Conservation (phyloP, 2,888 invertebrate genomes). For the Drosophila neotestacea region DNA sequence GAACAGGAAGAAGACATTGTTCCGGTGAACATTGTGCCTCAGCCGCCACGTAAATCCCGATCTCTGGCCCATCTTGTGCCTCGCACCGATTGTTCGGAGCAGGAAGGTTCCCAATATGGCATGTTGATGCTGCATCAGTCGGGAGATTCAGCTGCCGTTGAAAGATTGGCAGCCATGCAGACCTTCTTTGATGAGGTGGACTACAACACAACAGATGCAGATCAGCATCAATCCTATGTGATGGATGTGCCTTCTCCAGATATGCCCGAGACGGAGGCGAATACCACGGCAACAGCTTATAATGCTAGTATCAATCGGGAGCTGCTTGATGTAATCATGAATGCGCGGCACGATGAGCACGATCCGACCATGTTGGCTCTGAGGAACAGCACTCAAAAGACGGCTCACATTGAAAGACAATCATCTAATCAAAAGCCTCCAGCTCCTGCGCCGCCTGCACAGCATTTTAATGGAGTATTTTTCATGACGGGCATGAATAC, state of each 20-base stretch:
- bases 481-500: slow-evolving; percentile 86
- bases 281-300: slow-evolving; percentile 68
- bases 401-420: slow-evolving; percentile 20
- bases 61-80: slow-evolving; percentile 90
- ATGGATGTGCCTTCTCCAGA: slow-evolving; percentile 71
- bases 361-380: slow-evolving; percentile 84
- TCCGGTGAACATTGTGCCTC: slow-evolving; percentile 91
- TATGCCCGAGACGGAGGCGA: slow-evolving; percentile 75
- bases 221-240: slow-evolving; percentile 65
- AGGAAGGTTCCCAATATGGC: slow-evolving; percentile 85
- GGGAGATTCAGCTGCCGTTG: slow-evolving; percentile 60
- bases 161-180: slow-evolving; percentile 79
- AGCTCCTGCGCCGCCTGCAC: slow-evolving; percentile 82
- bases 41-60: slow-evolving; percentile 91
- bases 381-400: slow-evolving; percentile 73
- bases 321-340: slow-evolving; percentile 87
- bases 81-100: slow-evolving; percentile 85
- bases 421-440: slow-evolving; percentile 42
- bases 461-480: slow-evolving; percentile 88
- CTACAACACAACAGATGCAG: slow-evolving; percentile 74
- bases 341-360: slow-evolving; percentile 86
- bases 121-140: slow-evolving; percentile 86
- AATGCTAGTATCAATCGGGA: slow-evolving; percentile 86
- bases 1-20: slow-evolving; percentile 89
- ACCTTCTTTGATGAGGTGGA: slow-evolving; percentile 83